Conservation (phyloP, 2,888 invertebrate genomes). For the Cerceris rybyensis region DNA sequence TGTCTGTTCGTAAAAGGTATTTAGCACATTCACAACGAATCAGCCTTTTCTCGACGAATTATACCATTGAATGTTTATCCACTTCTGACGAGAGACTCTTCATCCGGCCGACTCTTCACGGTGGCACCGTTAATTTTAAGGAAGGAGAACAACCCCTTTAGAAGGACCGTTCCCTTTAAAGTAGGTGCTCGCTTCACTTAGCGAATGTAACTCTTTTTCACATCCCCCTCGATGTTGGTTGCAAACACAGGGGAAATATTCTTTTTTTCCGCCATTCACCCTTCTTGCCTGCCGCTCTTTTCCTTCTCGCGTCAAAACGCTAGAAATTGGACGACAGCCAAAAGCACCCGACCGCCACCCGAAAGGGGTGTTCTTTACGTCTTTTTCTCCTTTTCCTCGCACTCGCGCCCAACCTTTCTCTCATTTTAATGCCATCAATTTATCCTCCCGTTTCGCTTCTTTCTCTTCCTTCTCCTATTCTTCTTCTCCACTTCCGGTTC, state of each 20-base stretch:
- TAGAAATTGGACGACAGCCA: slow-evolving; percentile 74
- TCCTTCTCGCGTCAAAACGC: slow-evolving; percentile 53
- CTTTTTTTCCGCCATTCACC: slow-evolving; percentile 27
- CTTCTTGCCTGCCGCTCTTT: slow-evolving; percentile 12
- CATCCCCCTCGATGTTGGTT: slow-evolving; percentile 42
- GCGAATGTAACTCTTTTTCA: slow-evolving; percentile 64
- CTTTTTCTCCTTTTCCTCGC: slow-evolving; percentile 17
- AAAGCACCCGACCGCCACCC: slow-evolving; percentile 47
- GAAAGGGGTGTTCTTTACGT: slow-evolving; percentile 29
- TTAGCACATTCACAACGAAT: slow-evolving; percentile 36
- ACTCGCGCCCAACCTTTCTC: slow-evolving; percentile 9
- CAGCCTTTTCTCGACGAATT: slow-evolving; percentile 48
- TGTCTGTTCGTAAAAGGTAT: slow-evolving; percentile 6
- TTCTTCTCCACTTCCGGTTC: slow-evolving; percentile 47
- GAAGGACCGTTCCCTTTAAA: slow-evolving; percentile 55
- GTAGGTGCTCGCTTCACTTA: slow-evolving; percentile 58
- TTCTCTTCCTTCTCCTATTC: slow-evolving; percentile 41
- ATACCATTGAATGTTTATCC: slow-evolving; percentile 57
- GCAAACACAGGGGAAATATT: slow-evolving; percentile 48
- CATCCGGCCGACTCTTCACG: slow-evolving; percentile 44
- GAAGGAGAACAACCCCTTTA: slow-evolving; percentile 57
- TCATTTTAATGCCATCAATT: slow-evolving; percentile 56
- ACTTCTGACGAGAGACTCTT: slow-evolving; percentile 54
- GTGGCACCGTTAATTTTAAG: slow-evolving; percentile 59
- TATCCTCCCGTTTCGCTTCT: slow-evolving; percentile 46